These are phyloP conservation scores for Lepus europaeus DNA, from an alignment of 2,113 vertebrate genomes.

Conservation along the genomic window DNA sequence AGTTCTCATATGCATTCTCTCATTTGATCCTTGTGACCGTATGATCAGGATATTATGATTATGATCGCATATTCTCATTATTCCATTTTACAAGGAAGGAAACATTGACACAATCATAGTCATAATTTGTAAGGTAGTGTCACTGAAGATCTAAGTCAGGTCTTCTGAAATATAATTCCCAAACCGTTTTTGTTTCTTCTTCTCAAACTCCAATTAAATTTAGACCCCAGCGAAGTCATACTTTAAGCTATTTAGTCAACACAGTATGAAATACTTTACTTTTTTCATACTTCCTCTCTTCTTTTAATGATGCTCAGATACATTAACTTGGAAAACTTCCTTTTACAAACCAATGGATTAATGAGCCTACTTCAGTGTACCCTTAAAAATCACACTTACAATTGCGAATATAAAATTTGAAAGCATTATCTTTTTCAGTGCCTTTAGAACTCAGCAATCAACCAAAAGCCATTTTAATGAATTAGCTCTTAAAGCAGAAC, in stretches of 20 bases:
- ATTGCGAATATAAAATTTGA: constrained; percentile 76
- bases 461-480: constrained; percentile 56
- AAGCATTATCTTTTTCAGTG: constrained; percentile 68
- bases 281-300: neutral
- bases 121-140: neutral
- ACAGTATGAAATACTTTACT: neutral
- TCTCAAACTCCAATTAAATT: constrained; percentile 17
- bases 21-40: constrained; percentile 18
- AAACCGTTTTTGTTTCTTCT: neutral
- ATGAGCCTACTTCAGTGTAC: constrained; percentile 59
- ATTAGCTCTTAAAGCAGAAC: constrained; percentile 59
- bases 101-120: neutral
- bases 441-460: constrained; percentile 67
- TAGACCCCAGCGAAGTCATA: neutral
- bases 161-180: neutral
- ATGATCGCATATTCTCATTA: neutral
- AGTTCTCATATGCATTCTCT: neutral
- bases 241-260: constrained; percentile 1
- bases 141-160: neutral
- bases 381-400: constrained; percentile 73
- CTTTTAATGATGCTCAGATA: constrained; percentile 66
- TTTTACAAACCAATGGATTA: constrained; percentile 63
- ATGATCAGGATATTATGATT: neutral
- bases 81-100: constrained; percentile 20
- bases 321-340: constrained; percentile 75